These are phyloP conservation scores for Bicyclus anynana DNA, from an alignment of 1,140 invertebrate genomes.

Conservation along the genomic window DNA sequence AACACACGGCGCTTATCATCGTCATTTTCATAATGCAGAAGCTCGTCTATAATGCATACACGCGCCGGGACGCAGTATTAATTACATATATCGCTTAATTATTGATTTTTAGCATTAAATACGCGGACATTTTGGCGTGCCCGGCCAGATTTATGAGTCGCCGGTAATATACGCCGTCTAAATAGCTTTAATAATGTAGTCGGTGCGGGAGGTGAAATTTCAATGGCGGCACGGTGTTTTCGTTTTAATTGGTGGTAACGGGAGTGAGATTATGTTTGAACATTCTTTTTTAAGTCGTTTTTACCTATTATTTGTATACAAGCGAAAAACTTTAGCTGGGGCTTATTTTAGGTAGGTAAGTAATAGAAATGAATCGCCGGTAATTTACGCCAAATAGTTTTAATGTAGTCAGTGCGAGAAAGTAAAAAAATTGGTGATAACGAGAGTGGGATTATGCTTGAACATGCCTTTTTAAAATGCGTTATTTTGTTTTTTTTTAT, in stretches of 20 bases:
- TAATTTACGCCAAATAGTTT: conserved; percentile 40
- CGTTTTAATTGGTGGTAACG: neutral
- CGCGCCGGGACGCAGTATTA: conserved; percentile 52
- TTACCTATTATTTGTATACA: no score
- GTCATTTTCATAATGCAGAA: conserved; percentile 69
- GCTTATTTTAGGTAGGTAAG: no score
- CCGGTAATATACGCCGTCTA: conserved; percentile 35
- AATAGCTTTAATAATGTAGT: conserved; percentile 27
- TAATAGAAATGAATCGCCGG: conserved; percentile 34
- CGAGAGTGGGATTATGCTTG: neutral
- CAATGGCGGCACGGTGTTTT: neutral
- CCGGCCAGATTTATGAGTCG: conserved; percentile 46
- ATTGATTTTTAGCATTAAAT: conserved; percentile 71
- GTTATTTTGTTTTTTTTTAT: no score
- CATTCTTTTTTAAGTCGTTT: no score
- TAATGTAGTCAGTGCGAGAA: conserved; percentile 6
- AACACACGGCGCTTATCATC: conserved; percentile 27
- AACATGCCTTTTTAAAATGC: no score
- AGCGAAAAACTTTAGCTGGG: no score
- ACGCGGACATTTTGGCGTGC: conserved; percentile 46
- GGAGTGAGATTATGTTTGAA: neutral
- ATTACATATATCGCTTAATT: conserved; percentile 71
- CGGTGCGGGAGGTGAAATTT: conserved; percentile 14
- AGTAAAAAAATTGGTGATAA: neutral
- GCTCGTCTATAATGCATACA: conserved; percentile 58